Evolutionary conservation across 2,113 vertebrate genomes (phyloP).

Genomic region (Laticauda colubrina): DNA sequence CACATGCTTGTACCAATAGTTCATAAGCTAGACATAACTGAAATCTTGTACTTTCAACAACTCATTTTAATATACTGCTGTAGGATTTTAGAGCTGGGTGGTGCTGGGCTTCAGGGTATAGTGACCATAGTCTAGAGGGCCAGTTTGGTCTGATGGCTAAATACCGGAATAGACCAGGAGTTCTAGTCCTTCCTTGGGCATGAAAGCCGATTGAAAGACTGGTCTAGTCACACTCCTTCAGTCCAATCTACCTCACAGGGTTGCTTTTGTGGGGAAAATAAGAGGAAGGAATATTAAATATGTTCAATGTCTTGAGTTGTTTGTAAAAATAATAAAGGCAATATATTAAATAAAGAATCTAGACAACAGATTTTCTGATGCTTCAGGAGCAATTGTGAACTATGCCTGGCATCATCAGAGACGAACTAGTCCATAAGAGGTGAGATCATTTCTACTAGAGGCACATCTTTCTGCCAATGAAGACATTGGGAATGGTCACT

Average conservation of each 20-base stretch:
- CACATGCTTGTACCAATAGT: not conserved
- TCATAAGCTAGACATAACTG: not conserved
- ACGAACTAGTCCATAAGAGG: not conserved
- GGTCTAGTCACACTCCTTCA: not conserved
- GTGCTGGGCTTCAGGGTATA: not conserved
- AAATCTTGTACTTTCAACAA: not conserved
- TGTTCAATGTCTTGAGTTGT: not conserved
- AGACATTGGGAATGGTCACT: not conserved
- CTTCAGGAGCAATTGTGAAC: not conserved
- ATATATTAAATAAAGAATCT: not conserved
- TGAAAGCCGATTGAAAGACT: too few relatives aligned
- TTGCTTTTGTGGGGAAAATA: too few relatives aligned
- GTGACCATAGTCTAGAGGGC: not conserved
- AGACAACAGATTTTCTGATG: not conserved
- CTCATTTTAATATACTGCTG: not conserved
- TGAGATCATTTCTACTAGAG: not conserved
- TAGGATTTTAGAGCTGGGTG: not conserved
- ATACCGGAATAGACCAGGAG: not conserved
- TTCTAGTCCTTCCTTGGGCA: too few relatives aligned
- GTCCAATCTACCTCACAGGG: too few relatives aligned
- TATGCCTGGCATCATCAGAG: not conserved
- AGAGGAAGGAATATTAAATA: not conserved
- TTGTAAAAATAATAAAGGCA: not conserved
- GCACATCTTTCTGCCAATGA: not conserved
- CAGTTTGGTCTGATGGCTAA: not conserved